These are phyloP conservation scores for Dendrolimus pini DNA, from an alignment of 2,888 invertebrate species.

Conservation along the genomic window DNA sequence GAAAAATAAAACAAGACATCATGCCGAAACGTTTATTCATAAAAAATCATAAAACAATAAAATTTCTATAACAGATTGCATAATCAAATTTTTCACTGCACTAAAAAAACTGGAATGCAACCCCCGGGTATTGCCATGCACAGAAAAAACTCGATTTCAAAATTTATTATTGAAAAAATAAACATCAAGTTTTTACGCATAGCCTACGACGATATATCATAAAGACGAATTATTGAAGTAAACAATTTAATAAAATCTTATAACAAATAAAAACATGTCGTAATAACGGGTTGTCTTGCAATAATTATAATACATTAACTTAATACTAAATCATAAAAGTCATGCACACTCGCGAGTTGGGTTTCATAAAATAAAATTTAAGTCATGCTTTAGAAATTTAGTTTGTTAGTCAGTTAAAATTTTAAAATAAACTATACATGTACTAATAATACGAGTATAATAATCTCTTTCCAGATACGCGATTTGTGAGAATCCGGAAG, in stretches of 20 bases:
- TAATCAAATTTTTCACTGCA: constrained; percentile 68
- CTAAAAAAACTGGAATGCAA: constrained; percentile 69
- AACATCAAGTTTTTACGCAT: constrained; percentile 68
- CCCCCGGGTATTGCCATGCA: constrained; percentile 71
- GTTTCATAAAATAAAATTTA: constrained; percentile 42
- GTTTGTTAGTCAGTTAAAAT: constrained; percentile 69
- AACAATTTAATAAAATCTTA: constrained; percentile 48
- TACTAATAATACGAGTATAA: too few species aligned
- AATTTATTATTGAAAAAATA: constrained; percentile 39
- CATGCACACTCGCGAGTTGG: constrained; percentile 73
- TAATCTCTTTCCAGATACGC: constrained; percentile 25
- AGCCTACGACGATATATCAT: constrained; percentile 44
- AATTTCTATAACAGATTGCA: constrained; percentile 55
- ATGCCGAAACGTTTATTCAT: constrained; percentile 63
- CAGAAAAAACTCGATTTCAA: constrained; percentile 66
- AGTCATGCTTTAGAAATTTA: constrained; percentile 73
- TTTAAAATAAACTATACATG: constrained; percentile 18
- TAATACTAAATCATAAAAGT: constrained; percentile 35
- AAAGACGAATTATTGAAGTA: constrained; percentile 62
- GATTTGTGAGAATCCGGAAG: constrained; percentile 43
- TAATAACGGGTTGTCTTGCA: constrained; percentile 41
- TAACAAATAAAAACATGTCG: constrained; percentile 56
- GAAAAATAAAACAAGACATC: constrained; percentile 15
- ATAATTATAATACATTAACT: constrained; percentile 25
- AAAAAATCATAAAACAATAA: constrained; percentile 39